Evolutionary conservation across 2,888 invertebrate species (phyloP).

Genomic region (Tenthredo scrophulariae): DNA sequence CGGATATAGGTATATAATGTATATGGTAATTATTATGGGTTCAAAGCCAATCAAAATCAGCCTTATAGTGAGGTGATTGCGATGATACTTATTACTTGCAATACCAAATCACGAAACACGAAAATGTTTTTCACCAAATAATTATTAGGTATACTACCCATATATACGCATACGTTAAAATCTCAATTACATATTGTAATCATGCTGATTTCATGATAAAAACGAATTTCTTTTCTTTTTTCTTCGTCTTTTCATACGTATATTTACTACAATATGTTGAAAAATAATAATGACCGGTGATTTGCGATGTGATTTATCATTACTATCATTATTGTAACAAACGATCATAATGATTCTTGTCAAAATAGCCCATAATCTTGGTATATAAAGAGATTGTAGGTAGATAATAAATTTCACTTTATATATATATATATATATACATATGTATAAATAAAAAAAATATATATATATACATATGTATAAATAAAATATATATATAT

Average conservation of each 20-base stretch:
- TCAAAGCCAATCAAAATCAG: background rate
- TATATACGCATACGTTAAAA: background rate
- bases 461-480: background rate
- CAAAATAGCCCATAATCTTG: constrained; percentile 11
- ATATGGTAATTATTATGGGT: constrained; percentile 14
- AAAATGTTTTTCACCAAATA: background rate
- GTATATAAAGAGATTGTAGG: background rate
- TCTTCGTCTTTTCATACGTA: background rate
- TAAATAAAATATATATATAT: background rate
- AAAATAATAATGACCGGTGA: background rate
- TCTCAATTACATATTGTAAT: background rate
- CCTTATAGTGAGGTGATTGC: constrained; percentile 19
- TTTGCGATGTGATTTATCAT: background rate
- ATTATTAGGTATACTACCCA: background rate
- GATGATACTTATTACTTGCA: background rate
- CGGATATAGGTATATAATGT: background rate
- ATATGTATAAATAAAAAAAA: background rate
- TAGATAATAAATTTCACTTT: background rate
- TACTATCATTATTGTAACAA: background rate
- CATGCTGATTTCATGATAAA: background rate
- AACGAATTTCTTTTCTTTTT: background rate
- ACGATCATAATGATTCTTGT: background rate
- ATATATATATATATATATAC: background rate
- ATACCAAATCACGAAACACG: background rate
- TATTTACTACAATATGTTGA: background rate